Conservation (phyloP, 2,113 vertebrate genomes). For the Proteles cristata region DNA sequence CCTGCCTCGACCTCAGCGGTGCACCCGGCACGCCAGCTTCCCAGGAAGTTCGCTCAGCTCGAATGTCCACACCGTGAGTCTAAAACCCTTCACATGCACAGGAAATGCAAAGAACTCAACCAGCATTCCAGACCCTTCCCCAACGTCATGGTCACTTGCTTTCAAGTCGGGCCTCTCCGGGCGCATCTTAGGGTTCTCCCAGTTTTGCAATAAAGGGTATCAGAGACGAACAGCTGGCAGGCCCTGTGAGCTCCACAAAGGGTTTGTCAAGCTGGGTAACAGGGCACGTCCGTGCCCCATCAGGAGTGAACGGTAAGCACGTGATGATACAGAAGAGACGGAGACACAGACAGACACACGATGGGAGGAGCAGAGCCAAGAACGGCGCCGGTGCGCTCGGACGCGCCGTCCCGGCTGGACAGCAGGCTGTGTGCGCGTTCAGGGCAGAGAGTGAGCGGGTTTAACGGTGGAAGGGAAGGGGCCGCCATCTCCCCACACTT, state of each 20-base stretch:
- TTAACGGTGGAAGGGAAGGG: too few relatives aligned
- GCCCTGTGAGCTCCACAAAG: not conserved
- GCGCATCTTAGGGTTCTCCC: not conserved
- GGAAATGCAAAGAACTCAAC: not conserved
- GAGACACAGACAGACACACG: not conserved
- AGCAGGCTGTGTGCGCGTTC: accelerated
- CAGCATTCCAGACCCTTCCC: not conserved
- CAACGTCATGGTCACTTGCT: not conserved
- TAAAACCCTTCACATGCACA: not conserved
- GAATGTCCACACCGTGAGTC: not conserved
- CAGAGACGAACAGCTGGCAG: not conserved
- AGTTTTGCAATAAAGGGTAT: not conserved
- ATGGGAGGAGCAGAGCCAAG: not conserved
- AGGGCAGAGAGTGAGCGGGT: not conserved
- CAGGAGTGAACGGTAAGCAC: not conserved
- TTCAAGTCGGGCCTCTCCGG: not conserved
- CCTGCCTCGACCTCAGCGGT: not conserved
- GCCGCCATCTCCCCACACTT: not conserved
- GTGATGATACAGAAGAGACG: not conserved
- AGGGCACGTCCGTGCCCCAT: not conserved
- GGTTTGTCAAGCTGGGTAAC: not conserved
- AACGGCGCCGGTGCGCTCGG: not conserved
- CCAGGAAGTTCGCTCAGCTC: not conserved
- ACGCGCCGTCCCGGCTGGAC: not conserved
- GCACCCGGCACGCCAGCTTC: not conserved